Conservation (phyloP, 1,140 invertebrate species). For the Trichonephila inaurata region DNA sequence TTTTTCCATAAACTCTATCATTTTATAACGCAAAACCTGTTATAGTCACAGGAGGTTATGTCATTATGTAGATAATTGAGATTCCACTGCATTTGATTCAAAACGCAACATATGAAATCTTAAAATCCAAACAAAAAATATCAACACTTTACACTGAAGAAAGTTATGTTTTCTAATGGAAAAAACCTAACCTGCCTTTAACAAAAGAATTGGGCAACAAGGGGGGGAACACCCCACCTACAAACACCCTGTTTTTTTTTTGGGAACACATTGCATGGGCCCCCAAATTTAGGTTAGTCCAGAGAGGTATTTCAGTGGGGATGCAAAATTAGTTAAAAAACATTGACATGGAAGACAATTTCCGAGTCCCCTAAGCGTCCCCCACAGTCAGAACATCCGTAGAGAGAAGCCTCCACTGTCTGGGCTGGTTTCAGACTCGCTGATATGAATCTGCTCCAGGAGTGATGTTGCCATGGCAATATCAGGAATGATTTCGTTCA, state of each 20-base stretch:
- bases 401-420: conserved; percentile 74
- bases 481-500: conserved; percentile 92
- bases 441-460: conserved; percentile 75
- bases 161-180: conserved; percentile 19
- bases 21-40: too few relatives aligned
- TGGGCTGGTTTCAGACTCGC: conserved; percentile 69
- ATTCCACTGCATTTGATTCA: conserved; percentile 36
- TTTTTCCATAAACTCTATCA: too few relatives aligned
- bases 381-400: conserved; percentile 73
- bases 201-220: conserved; percentile 58
- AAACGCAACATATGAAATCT: conserved; percentile 59
- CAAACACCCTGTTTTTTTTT: conserved; percentile 52
- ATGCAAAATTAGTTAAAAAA: conserved; percentile 62
- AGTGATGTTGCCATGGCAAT: conserved; percentile 89
- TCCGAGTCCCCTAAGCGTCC: conserved; percentile 71
- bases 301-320: conserved; percentile 67
- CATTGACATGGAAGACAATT: conserved; percentile 76
- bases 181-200: conserved; percentile 44
- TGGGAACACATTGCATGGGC: conserved; percentile 52
- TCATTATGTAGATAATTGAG: too few relatives aligned
- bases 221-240: conserved; percentile 21
- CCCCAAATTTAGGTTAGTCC: conserved; percentile 67
- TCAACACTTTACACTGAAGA: conserved; percentile 65
- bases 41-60: too few relatives aligned
- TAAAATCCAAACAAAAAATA: conserved; percentile 69